Evolutionary conservation across 2,888 invertebrate species (phyloP).

Genomic region (Empis livida): DNA sequence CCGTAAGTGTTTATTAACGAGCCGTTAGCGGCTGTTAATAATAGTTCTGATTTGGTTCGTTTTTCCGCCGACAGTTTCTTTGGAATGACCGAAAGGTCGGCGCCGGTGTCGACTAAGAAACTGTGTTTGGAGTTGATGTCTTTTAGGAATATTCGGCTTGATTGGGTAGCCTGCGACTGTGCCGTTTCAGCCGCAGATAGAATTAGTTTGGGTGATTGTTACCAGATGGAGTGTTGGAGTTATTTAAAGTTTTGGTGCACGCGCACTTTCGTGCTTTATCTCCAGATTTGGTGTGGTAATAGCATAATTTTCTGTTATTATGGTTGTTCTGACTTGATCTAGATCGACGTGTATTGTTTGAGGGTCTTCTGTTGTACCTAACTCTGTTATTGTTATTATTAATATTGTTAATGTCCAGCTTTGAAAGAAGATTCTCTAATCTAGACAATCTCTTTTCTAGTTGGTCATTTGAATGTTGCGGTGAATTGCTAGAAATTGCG

Average conservation of each 20-base stretch:
- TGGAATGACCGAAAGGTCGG: background rate
- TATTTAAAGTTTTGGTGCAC: background rate
- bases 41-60: background rate
- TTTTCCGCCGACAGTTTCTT: background rate
- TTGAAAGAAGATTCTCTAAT: background rate
- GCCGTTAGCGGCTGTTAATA: background rate
- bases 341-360: background rate
- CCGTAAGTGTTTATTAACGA: background rate
- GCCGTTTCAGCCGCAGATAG: background rate
- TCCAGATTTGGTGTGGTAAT: conserved; percentile 2
- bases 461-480: background rate
- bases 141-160: background rate
- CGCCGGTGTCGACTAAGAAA: background rate
- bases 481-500: background rate
- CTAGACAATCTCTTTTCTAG: conserved; percentile 1
- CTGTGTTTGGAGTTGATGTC: background rate
- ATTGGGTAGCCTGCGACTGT: background rate
- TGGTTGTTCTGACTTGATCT: background rate
- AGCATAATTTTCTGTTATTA: background rate
- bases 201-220: background rate
- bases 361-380: background rate
- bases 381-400: conserved; percentile 3
- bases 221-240: background rate
- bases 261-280: background rate
- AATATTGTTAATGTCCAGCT: no score